A percentile compares a stretch with the other conserved stretches of the same genome.
Evolutionary conservation across 2,797 vertebrate genomes (phyloP).

Genomic region (Capromys pilorides): DNA sequence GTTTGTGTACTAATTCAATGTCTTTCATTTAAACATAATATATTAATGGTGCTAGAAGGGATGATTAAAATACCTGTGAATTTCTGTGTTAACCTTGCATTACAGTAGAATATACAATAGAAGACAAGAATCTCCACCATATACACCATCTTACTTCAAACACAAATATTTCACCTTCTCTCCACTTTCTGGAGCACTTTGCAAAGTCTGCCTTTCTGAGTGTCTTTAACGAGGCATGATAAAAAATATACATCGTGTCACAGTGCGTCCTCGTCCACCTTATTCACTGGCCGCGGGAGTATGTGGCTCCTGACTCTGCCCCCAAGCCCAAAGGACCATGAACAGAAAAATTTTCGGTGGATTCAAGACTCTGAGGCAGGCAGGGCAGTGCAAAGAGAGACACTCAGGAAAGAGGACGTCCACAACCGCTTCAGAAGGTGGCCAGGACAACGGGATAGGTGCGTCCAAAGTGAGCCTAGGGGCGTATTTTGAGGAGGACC

Average conservation of each 20-base stretch:
- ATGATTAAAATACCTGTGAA: neutral
- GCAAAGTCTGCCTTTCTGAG: neutral
- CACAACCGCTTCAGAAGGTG: neutral
- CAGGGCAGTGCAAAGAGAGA: neutral
- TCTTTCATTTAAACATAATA: conserved; percentile 16
- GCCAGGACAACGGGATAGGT: neutral
- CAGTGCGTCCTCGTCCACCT: neutral
- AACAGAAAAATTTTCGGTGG: neutral
- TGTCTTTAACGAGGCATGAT: neutral
- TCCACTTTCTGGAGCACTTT: neutral
- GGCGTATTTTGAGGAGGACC: neutral
- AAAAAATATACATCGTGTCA: neutral
- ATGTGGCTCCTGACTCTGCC: neutral
- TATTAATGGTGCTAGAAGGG: conserved; percentile 37
- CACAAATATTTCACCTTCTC: neutral
- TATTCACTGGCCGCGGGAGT: too few relatives aligned
- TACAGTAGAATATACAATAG: neutral
- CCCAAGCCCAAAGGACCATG: neutral
- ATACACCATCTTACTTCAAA: neutral
- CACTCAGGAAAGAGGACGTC: neutral
- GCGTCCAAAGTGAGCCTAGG: neutral
- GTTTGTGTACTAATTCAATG: neutral
- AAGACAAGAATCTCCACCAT: neutral
- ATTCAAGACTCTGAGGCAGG: neutral
- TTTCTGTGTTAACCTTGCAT: neutral